Percentiles rank a stretch among this genome's conserved stretches.
Conservation (phyloP, 2,113 vertebrate genomes). For the Rostratula benghalensis region DNA sequence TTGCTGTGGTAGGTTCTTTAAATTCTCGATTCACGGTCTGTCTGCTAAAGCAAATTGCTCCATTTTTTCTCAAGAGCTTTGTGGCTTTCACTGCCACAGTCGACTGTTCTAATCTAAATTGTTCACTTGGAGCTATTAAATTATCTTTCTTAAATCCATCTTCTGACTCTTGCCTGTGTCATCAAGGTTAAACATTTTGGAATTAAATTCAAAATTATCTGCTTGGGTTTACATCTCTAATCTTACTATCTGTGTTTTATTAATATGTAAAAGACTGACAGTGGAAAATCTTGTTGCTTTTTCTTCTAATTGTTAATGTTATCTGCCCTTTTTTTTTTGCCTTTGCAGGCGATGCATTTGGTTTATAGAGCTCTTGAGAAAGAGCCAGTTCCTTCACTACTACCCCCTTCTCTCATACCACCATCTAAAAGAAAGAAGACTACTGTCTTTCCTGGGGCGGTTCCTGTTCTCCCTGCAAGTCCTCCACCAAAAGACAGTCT, state of each 20-base stretch:
- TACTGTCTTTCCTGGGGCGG: constrained; percentile 76
- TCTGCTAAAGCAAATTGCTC: background rate
- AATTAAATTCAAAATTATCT: background rate
- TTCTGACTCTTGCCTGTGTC: background rate
- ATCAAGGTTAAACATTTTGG: background rate
- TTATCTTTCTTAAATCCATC: background rate
- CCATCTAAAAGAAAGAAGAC: constrained; percentile 93
- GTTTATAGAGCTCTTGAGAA: constrained; percentile 98
- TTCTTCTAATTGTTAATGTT: background rate
- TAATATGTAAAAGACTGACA: background rate
- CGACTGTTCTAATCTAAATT: background rate
- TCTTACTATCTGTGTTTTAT: background rate
- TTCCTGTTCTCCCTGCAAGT: constrained; percentile 88
- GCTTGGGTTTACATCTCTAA: background rate
- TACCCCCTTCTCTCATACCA: constrained; percentile 89
- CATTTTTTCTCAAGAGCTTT: background rate
- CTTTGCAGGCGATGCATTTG: constrained; percentile 93
- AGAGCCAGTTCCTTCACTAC: constrained; percentile 89
- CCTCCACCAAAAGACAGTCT: constrained; percentile 92
- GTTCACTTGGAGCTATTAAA: background rate
- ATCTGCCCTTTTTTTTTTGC: background rate
- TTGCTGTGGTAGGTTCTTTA: constrained; percentile 89
- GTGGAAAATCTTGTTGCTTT: background rate
- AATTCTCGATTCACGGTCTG: background rate
- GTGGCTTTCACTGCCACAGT: background rate